phyloP scores from a whole-genome alignment of 2,113 vertebrate genomes.

The Boulengerochromis microlepis region DNA sequence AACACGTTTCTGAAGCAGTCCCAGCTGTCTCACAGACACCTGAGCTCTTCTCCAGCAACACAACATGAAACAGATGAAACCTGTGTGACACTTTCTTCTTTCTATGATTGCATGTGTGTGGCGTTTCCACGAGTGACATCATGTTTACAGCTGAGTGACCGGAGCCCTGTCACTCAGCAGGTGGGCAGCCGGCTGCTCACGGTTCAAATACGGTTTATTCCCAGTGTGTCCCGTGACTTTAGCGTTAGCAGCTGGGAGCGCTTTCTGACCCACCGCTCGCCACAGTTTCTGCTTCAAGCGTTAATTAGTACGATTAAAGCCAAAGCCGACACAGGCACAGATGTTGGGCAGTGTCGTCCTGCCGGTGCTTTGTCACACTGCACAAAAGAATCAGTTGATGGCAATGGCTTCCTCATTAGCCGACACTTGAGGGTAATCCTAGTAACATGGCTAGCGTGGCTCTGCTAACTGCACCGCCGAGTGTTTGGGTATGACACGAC shows the following conservation, averaged over 20 bases:
- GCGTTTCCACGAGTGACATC: neutral
- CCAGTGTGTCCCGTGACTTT: slow-evolving; percentile 13
- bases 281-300: neutral
- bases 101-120: neutral
- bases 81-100: neutral
- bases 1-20: neutral
- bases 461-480: neutral
- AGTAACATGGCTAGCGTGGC: slow-evolving; percentile 35
- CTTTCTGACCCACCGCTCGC: neutral
- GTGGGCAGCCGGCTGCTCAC: neutral
- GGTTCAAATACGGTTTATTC: neutral
- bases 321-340: neutral
- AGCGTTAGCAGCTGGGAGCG: neutral
- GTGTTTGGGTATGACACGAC: neutral
- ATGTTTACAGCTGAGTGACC: neutral
- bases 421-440: slow-evolving; percentile 29
- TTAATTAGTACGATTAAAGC: neutral
- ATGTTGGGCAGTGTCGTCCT: neutral
- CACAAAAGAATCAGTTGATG: slow-evolving; percentile 40
- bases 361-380: slow-evolving; percentile 44
- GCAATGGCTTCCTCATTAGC: slow-evolving; percentile 56
- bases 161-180: neutral
- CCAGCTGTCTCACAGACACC: neutral
- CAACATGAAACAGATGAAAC: neutral
- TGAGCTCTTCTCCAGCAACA: neutral